Base-by-base conservation (phyloP, 1,140 invertebrate species). In the Drosophila fuyamai region DNA sequence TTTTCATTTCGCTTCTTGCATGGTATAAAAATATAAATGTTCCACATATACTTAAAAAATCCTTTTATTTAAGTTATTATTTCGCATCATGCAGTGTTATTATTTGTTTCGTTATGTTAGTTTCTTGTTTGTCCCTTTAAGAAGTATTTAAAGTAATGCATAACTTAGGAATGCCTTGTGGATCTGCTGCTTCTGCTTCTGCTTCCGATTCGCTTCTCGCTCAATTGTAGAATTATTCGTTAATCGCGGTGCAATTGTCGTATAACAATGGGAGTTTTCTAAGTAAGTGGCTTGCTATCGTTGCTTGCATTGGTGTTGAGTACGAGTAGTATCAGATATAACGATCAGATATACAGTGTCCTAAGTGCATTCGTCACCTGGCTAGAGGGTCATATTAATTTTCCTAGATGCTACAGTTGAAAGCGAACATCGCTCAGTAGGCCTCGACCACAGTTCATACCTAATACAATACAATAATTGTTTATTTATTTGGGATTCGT, bases 361-460 rank as follows among this genome's bases (percentile, higher is more conserved):
- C 60, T 62, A 62, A 55, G 59, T 66, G 60, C 32, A 29, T 58
- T 59, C 55, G 55, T 40, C 62, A 59, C 72, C 43, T 61, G 53
- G 50, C 68, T 76, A 65, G 51, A 73, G 79, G 56, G 70, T 86
- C 79, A 88, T 76, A 84, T 91, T 81, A 54, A 80, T 73, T 76
- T 35, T 78, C 46, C 77, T 83, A 89, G 51, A 72, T 72, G 62
- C 79, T 91, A 83, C 82, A 91, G 90, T 91, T 83, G 77, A 80
- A 89, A 91, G 90, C 90, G 90, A 91, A 91, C 81, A 91, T 91
- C 90, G 89, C 90, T 91, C 89, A 91, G 72, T 72, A 83, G 81
- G 75, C 66, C 72, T 82, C 43, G 63, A 80, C 79, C 72, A 81
- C 77, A 85, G 66, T 74, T 70, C 77, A 68, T 80, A 86, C 79